These are phyloP conservation scores for Sebastes baramenuke DNA, from an alignment of 2,797 vertebrate species.

Conservation along the genomic window DNA sequence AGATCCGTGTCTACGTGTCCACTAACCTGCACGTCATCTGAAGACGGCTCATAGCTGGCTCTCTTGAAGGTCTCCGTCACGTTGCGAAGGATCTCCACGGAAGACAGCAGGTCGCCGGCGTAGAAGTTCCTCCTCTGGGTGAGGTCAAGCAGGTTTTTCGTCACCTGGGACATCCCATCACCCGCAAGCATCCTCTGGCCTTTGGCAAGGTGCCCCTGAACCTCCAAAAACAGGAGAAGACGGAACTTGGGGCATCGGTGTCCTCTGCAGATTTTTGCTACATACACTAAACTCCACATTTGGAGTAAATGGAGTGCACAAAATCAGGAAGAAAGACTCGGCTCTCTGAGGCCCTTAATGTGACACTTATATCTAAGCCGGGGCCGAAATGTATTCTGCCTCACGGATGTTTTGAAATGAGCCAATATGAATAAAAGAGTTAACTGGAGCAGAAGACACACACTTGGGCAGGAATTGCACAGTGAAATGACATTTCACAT, in stretches of 20 bases:
- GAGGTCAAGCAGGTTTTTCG: conserved; percentile 96
- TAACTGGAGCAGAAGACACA: conserved; percentile 78
- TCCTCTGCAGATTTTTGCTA: conserved; percentile 46
- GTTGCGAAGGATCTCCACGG: conserved; percentile 98
- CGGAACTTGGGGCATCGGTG: conserved; percentile 76
- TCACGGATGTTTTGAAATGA: conserved; percentile 73
- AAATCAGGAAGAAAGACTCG: conserved; percentile 62
- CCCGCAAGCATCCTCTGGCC: conserved; percentile 94
- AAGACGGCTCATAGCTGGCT: conserved; percentile 96
- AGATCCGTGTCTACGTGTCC: not conserved
- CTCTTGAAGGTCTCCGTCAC: conserved; percentile 98
- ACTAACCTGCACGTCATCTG: conserved; percentile 97
- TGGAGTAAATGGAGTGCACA: conserved; percentile 68
- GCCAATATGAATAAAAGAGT: conserved; percentile 71
- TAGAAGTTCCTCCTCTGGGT: conserved; percentile 98
- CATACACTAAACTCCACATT: conserved; percentile 44
- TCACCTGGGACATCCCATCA: conserved; percentile 98
- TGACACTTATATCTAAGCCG: conserved; percentile 71
- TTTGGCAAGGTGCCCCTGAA: conserved; percentile 98
- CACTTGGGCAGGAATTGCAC: conserved; percentile 66
- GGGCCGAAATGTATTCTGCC: conserved; percentile 61
- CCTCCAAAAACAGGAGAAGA: conserved; percentile 85
- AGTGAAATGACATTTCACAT: conserved; percentile 71
- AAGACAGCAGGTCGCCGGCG: conserved; percentile 95
- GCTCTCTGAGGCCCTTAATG: conserved; percentile 65